phyloP scores from a whole-genome alignment of 2,888 invertebrate species.

The Selenia dentaria region DNA sequence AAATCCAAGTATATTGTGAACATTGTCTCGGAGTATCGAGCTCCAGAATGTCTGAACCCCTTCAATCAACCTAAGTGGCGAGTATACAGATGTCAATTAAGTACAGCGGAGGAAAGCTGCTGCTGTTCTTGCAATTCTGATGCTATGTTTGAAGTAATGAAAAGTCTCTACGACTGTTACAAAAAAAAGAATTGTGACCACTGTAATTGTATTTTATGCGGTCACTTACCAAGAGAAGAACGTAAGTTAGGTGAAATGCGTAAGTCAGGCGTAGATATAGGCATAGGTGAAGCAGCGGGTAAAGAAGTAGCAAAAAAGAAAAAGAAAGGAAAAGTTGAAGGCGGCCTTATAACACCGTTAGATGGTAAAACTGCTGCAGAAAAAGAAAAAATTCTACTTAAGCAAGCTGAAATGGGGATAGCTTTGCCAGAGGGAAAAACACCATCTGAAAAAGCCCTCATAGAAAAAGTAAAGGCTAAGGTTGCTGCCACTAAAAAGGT shows the following conservation, averaged over 20 bases:
- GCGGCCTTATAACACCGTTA: constrained; percentile 21
- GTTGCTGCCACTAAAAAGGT: background rate
- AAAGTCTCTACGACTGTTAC: constrained; percentile 68
- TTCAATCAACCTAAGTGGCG: constrained; percentile 25
- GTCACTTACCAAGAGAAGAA: constrained; percentile 46
- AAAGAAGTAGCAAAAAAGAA: constrained; percentile 8
- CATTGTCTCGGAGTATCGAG: constrained; percentile 27
- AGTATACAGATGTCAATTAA: constrained; percentile 55
- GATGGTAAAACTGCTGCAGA: constrained; percentile 39
- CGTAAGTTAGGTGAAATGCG: constrained; percentile 31
- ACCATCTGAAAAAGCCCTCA: constrained; percentile 37
- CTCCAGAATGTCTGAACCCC: constrained; percentile 26
- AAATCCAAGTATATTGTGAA: constrained; percentile 34
- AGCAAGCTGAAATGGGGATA: constrained; percentile 30
- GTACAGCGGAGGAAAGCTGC: constrained; percentile 50
- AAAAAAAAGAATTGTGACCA: constrained; percentile 66
- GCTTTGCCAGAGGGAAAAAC: constrained; percentile 42
- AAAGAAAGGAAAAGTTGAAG: constrained; percentile 16
- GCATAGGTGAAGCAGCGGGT: constrained; percentile 14
- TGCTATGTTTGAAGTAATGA: constrained; percentile 74
- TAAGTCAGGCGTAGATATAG: constrained; percentile 21
- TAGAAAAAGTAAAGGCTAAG: constrained; percentile 18
- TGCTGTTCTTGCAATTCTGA: constrained; percentile 69
- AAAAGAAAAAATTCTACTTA: constrained; percentile 37
- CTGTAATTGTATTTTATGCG: constrained; percentile 65